Conservation (phyloP, 2,888 invertebrate species). For the Fissipunctia ypsillon region DNA sequence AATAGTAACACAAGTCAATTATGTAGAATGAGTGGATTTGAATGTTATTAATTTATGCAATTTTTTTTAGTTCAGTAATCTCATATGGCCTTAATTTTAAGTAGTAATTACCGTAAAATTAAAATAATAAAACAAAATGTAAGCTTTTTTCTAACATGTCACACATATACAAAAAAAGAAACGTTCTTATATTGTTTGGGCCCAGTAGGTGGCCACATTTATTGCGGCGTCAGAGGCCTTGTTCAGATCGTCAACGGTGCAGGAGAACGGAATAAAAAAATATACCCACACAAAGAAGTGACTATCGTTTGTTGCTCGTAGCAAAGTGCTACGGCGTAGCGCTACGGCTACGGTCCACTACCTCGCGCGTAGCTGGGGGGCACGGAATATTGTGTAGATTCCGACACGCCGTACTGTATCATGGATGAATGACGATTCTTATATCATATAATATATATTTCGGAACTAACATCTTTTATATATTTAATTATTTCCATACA, state of each 20-base stretch:
- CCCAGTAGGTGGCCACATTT: too few species aligned
- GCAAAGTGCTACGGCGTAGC: constrained; percentile 52
- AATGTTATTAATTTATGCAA: background rate
- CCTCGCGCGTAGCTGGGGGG: constrained; percentile 54
- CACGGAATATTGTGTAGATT: constrained; percentile 45
- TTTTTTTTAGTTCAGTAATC: too few species aligned
- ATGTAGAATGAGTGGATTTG: background rate
- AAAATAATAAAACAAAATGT: too few species aligned
- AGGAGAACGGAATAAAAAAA: too few species aligned
- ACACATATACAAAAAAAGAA: too few species aligned
- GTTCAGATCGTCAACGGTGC: too few species aligned
- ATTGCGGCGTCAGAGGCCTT: too few species aligned
- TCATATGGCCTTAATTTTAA: too few species aligned
- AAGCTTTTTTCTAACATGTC: too few species aligned
- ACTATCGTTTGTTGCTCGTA: constrained; percentile 31
- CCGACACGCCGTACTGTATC: background rate
- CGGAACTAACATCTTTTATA: background rate
- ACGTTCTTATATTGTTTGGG: too few species aligned
- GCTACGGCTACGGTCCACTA: constrained; percentile 53
- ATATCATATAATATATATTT: constrained; percentile 2
- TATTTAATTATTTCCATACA: background rate
- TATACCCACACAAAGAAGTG: background rate
- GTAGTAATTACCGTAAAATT: too few species aligned
- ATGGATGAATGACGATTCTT: constrained; percentile 21
- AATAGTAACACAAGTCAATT: background rate